Percentiles rank a stretch among this genome's conserved stretches.
Conservation (phyloP, 2,888 invertebrate genomes). For the Netelia virgata region DNA sequence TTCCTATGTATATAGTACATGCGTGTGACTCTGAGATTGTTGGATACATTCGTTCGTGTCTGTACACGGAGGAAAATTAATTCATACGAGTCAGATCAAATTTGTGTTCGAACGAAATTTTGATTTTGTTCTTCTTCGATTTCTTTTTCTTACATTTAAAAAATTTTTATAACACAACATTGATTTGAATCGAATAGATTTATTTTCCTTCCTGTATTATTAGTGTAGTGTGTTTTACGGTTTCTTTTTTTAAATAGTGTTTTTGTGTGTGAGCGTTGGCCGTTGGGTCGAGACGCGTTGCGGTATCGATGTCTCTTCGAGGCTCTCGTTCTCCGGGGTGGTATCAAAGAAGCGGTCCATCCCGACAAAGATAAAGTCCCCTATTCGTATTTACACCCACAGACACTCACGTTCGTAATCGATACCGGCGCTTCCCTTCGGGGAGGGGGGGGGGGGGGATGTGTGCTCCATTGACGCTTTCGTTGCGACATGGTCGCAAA, state of each 20-base stretch:
- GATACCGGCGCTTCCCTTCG: slow-evolving; percentile 58
- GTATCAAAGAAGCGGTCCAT: slow-evolving; percentile 69
- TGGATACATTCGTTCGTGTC: slow-evolving; percentile 23
- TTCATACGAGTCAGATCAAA: background rate
- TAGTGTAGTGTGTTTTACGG: slow-evolving; percentile 30
- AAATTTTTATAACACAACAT: background rate
- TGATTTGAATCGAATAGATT: slow-evolving; percentile 6
- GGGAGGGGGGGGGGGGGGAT: background rate
- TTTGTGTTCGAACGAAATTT: background rate
- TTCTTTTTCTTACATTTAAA: background rate
- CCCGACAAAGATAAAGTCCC: slow-evolving; percentile 62
- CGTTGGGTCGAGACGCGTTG: slow-evolving; percentile 46
- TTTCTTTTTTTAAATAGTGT: slow-evolving; percentile 24
- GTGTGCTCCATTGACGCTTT: background rate
- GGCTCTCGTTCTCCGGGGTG: slow-evolving; percentile 42
- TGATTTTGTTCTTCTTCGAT: background rate
- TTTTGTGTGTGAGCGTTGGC: slow-evolving; percentile 45
- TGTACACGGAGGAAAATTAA: slow-evolving; percentile 8
- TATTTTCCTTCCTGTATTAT: slow-evolving; percentile 7
- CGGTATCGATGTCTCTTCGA: slow-evolving; percentile 69
- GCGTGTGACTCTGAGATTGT: slow-evolving; percentile 40
- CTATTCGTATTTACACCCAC: slow-evolving; percentile 63
- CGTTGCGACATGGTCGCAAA: slow-evolving; percentile 4
- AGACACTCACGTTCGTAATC: slow-evolving; percentile 69
- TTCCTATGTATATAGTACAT: slow-evolving; percentile 2